Base-by-base conservation (phyloP, 2,797 vertebrate species). In the Chaunax sp. region DNA sequence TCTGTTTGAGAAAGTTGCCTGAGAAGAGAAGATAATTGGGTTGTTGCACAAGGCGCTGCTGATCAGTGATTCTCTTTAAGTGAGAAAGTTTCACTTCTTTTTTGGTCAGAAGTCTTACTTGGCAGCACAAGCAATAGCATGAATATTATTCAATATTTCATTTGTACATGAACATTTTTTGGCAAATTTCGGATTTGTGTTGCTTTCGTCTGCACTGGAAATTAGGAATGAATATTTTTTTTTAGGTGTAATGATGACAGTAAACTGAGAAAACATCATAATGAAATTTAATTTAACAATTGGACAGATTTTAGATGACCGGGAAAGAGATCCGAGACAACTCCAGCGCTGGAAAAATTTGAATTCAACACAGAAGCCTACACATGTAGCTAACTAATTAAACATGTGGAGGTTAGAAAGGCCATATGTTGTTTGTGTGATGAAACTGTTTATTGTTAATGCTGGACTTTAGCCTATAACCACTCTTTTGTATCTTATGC, bases 61-160 rank as follows among this genome's bases (percentile, higher is more conserved):
- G 50, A 69, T 78, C 62, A 83, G 23, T 35, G 54, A 83, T 82
- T 86, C 57, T 53, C 61, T 76, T 71, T 88, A 62, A 77, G 44
- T 30, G 54, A 55, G 49, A 59, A 69, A 69, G 53, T 60, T 47
- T 46, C 67, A 43, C 64, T 63, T 75, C 41, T 58, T 40, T 62
- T 59, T 62, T 59, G 26, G 37, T 22, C 54, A 41, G 19, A 61
- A 56, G 63, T 71, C 46, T 81, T 30, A 28, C n/a, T 30, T 64
- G 69, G 63, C 55, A 73, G 54, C 45, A 22, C 41, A 61, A 65
- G 60, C 41, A 69, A 58, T 56, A 58, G 10, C 35, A 26, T 58
- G 53, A 37, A 49, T 56, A 47, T 61, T 49, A 43, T 76, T 76
- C 35, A 78, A 57, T 76, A 74, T 70, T 80, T 78, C 15, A 77